phyloP scores from a whole-genome alignment of 2,888 invertebrate species.

The Drosophila fulvimacula region DNA sequence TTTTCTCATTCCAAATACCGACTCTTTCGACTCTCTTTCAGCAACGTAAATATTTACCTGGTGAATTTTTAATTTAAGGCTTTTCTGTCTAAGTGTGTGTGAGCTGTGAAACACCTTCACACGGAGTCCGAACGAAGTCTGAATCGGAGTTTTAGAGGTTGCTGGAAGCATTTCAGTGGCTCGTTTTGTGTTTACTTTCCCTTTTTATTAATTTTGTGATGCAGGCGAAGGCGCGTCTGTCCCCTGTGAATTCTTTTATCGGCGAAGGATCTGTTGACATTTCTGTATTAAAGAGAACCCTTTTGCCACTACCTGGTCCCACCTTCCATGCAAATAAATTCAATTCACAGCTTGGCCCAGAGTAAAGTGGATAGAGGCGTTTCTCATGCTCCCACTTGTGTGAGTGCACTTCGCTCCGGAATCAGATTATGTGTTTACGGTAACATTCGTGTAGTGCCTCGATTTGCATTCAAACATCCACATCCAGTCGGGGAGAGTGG shows the following conservation, averaged over 20 bases:
- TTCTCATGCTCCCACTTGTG: background rate
- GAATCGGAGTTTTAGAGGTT: conserved; percentile 4
- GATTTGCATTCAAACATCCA: conserved; percentile 21
- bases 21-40: conserved; percentile 3
- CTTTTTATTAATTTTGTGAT: conserved; percentile 58
- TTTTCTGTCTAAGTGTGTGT: conserved; percentile 1
- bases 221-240: conserved; percentile 23
- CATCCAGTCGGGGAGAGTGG: background rate
- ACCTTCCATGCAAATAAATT: conserved; percentile 5
- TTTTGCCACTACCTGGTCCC: background rate
- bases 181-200: conserved; percentile 45
- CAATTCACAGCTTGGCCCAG: conserved; percentile 3
- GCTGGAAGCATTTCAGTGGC: background rate
- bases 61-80: conserved; percentile 49
- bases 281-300: conserved; percentile 16
- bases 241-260: conserved; percentile 2
- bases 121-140: conserved; percentile 2
- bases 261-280: conserved; percentile 37
- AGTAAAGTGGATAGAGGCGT: background rate
- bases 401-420: conserved; percentile 11
- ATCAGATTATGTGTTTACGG: conserved; percentile 23
- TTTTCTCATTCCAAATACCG: background rate
- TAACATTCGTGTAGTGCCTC: conserved; percentile 4
- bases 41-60: conserved; percentile 43
- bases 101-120: conserved; percentile 25